Evolutionary conservation across 2,888 invertebrate species (phyloP), one percentile per base, ranked within the genome.

Genomic region (Drosophila parthenogenetica): DNA sequence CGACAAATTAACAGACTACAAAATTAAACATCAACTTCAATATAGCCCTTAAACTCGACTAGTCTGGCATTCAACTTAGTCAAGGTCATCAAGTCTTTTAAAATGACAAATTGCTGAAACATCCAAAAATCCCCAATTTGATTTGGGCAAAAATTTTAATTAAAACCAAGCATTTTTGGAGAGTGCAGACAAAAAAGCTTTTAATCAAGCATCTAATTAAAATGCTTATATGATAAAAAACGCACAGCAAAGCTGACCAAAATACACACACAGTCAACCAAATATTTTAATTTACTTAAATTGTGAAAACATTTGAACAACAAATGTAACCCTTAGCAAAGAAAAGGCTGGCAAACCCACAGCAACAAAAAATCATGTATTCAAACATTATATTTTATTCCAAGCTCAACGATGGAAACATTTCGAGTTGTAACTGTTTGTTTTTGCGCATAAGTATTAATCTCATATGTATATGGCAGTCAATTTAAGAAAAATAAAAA

Each of bases 261-360:
- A 64, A 51, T 7, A 49, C 48, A 39, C 61, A 60, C n/a, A 49
- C 50, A 22, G 22, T 49, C 42, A 48, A 45, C 61, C 40, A 51
- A 29, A 43, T 51, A 71, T 77, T 83, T 77, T 68, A 81, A 83
- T 81, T 81, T 81, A 73, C 62, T 50, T 57, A 71, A 79, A 87
- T 79, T 59, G 51, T 63, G 64, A 69, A 69, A 69, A 65, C 45
- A 63, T 68, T 64, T 65, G 14, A 54, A 58, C 66, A 69, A 54
- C 69, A 77, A 76, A 77, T 71, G 69, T 63, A 54, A 43, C 62
- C 67, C 55, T 16, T 16, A 64, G 42, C 17, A 48, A 10, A 62
- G 5, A 42, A 51, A 54, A 22, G 17, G 11, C 5, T 53, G 42
- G 45, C 42, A 43, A 19, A 19, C 43, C 22, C 39, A 51, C 32